These are phyloP conservation scores for Drosophila watanabei DNA, from an alignment of 1,140 invertebrate species.

Conservation along the genomic window DNA sequence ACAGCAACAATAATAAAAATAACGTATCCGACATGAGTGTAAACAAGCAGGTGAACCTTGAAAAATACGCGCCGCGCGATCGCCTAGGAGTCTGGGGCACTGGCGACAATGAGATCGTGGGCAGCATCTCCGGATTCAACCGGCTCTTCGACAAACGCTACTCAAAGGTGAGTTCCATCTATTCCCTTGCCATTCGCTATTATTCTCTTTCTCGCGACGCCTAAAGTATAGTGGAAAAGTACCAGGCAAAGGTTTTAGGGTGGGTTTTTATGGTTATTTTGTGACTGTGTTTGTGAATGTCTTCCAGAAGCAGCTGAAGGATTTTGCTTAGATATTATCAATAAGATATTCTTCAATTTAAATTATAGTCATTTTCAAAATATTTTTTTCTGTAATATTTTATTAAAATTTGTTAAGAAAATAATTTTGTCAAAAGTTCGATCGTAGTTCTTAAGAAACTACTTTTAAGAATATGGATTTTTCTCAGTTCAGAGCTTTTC, in stretches of 20 bases:
- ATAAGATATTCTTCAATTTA: background rate
- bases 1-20: conserved; percentile 29
- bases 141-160: conserved; percentile 74
- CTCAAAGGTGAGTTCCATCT: conserved; percentile 73
- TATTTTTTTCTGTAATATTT: background rate
- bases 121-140: conserved; percentile 66
- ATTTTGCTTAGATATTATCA: no score
- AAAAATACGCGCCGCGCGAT: conserved; percentile 58
- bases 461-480: background rate
- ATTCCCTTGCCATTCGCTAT: background rate
- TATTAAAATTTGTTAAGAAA: background rate
- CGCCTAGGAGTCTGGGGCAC: conserved; percentile 70
- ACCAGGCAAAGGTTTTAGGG: conserved; percentile 57
- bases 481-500: background rate
- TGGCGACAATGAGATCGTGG: conserved; percentile 73
- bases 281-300: background rate
- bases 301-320: background rate
- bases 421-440: background rate
- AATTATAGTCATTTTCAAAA: no score
- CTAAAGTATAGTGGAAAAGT: conserved; percentile 59
- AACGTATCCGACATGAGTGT: conserved; percentile 32
- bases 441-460: background rate
- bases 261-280: conserved; percentile 40
- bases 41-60: conserved; percentile 19
- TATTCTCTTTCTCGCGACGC: background rate